Conservation (phyloP, 1,140 invertebrate species). For the Aplysia californica region DNA sequence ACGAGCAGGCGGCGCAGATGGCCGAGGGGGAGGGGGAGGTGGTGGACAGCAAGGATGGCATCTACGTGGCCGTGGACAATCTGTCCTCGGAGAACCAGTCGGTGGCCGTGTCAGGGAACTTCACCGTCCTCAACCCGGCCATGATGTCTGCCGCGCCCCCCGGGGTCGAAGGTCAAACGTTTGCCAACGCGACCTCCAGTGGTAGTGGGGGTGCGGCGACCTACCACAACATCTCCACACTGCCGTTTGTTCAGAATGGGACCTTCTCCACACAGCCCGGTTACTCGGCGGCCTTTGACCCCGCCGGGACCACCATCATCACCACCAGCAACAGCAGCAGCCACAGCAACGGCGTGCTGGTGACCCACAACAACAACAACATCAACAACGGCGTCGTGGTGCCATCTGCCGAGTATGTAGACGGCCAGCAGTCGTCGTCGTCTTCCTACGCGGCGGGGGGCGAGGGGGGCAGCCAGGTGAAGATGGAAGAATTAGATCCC, state of each 20-base stretch:
- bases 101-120: not conserved
- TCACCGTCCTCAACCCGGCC: constrained; percentile 21
- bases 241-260: constrained; percentile 27
- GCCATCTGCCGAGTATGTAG: not conserved
- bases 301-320: not conserved
- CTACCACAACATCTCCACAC: constrained; percentile 23
- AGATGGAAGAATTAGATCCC: too few relatives aligned
- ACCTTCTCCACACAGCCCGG: constrained; percentile 3
- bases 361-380: constrained; percentile 1
- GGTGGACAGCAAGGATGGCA: not conserved
- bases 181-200: not conserved
- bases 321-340: not conserved
- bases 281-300: not conserved
- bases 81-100: not conserved
- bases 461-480: too few relatives aligned
- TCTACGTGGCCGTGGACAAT: constrained; percentile 20
- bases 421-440: not conserved
- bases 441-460: not conserved
- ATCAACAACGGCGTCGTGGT: not conserved
- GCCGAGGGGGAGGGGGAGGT: not conserved
- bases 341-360: not conserved
- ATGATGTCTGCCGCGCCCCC: not conserved
- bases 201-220: not conserved
- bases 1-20: constrained; percentile 4
- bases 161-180: constrained; percentile 3